A percentile compares a stretch with the other conserved stretches of the same genome.
Evolutionary conservation across 2,113 vertebrate genomes (phyloP).

Genomic region (Bombycilla garrulus): DNA sequence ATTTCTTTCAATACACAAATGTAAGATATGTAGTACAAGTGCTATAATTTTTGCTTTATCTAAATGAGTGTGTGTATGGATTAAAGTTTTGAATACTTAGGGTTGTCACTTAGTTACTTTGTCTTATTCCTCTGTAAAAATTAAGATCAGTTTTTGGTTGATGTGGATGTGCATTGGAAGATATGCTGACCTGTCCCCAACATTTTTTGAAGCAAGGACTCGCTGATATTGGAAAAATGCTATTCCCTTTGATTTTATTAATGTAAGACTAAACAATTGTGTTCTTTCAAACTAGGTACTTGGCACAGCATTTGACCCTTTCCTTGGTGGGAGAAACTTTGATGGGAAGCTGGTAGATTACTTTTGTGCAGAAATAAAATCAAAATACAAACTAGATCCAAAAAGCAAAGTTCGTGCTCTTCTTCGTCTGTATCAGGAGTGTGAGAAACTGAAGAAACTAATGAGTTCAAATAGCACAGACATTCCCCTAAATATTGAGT

Average conservation of each 20-base stretch:
- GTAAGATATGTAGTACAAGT: not conserved
- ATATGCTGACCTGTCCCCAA: not conserved
- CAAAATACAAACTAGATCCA: conserved; percentile 79
- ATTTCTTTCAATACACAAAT: not conserved
- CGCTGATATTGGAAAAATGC: not conserved
- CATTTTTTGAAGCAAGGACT: not conserved
- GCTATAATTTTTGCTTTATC: not conserved
- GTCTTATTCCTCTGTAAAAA: not conserved
- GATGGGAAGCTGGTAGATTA: conserved; percentile 81
- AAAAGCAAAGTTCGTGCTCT: conserved; percentile 77
- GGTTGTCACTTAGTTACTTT: not conserved
- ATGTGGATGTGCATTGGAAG: not conserved
- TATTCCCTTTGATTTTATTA: not conserved
- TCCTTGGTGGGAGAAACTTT: conserved; percentile 80
- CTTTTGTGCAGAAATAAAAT: conserved; percentile 81
- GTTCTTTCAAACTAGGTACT: conserved; percentile 72
- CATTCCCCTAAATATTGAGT: conserved; percentile 80
- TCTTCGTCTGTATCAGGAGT: conserved; percentile 80
- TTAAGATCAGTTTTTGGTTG: not conserved
- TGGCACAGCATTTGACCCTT: conserved; percentile 83
- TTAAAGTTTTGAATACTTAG: not conserved
- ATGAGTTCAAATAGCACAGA: conserved; percentile 84
- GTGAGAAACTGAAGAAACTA: conserved; percentile 82
- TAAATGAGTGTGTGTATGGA: not conserved
- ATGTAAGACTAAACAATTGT: not conserved